Conservation (phyloP, 2,888 invertebrate species). For the Agrilus biguttatus region DNA sequence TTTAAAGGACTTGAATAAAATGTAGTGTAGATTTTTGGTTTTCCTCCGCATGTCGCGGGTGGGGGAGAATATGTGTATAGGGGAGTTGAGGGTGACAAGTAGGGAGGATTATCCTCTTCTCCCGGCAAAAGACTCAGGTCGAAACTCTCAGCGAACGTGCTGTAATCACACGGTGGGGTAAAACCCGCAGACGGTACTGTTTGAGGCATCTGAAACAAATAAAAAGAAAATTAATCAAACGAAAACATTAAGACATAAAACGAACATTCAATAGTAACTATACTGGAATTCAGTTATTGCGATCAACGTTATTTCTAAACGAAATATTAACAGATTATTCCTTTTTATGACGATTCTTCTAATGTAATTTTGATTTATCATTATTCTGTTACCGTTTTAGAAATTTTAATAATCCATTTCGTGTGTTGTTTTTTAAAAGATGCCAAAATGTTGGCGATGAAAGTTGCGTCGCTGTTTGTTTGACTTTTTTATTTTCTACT, state of each 20-base stretch:
- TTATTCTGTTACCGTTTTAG: too few species aligned
- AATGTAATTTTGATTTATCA: not conserved
- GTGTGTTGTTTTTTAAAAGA: too few species aligned
- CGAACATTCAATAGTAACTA: too few species aligned
- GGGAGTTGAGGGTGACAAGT: conserved; percentile 33
- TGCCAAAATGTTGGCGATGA: too few species aligned
- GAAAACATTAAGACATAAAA: not conserved
- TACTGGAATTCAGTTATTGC: not conserved
- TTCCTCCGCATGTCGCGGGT: conserved; percentile 31
- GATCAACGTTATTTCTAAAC: too few species aligned
- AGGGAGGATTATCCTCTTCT: conserved; percentile 32
- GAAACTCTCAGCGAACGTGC: conserved; percentile 47
- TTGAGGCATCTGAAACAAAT: conserved; percentile 61
- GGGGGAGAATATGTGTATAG: conserved; percentile 26
- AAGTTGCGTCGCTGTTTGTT: too few species aligned
- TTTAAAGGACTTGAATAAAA: conserved; percentile 22
- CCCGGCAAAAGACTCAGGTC: conserved; percentile 60
- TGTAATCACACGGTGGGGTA: conserved; percentile 57
- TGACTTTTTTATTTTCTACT: too few species aligned
- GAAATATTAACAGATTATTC: too few species aligned
- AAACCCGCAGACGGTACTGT: conserved; percentile 65
- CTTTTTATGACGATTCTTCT: too few species aligned
- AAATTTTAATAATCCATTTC: too few species aligned
- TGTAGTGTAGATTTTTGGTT: conserved; percentile 26
- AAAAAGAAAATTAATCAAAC: conserved; percentile 3